phyloP scores from a whole-genome alignment of 1,140 invertebrate species.

The Drosophila pruinosa region DNA sequence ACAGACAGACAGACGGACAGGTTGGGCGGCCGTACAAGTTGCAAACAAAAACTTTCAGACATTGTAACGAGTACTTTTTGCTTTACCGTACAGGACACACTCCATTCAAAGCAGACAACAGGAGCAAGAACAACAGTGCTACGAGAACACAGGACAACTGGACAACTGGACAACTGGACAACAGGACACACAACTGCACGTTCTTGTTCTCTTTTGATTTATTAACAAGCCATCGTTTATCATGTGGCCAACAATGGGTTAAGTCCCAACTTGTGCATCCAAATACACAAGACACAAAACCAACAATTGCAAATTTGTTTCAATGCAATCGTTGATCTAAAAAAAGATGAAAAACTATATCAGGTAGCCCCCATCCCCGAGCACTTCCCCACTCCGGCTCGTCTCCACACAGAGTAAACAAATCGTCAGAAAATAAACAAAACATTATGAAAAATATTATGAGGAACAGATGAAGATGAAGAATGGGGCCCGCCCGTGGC shows the following conservation, averaged over 20 bases:
- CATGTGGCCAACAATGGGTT: constrained; percentile 73
- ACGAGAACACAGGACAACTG: too few relatives aligned
- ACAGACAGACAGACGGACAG: too few relatives aligned
- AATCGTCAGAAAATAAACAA: constrained; percentile 22
- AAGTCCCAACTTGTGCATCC: constrained; percentile 45
- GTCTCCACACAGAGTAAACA: constrained; percentile 10
- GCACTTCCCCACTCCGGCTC: not conserved
- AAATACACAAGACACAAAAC: not conserved
- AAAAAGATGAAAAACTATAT: not conserved
- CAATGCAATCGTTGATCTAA: constrained; percentile 28
- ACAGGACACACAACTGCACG: constrained; percentile 26
- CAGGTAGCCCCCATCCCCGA: not conserved
- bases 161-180: constrained; percentile 16
- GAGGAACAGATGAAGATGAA: not conserved
- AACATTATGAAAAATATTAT: constrained; percentile 13
- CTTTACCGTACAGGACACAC: not conserved
- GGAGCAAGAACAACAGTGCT: not conserved
- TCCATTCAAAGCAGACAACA: not conserved
- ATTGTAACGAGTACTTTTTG: constrained; percentile 39
- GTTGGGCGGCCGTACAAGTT: constrained; percentile 16
- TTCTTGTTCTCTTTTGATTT: constrained; percentile 59
- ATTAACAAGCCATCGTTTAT: constrained; percentile 78
- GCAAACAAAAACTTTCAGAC: constrained; percentile 44
- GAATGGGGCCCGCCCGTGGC: not conserved
- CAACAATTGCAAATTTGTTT: constrained; percentile 47